phyloP scores from a whole-genome alignment of 2,888 invertebrate genomes.

The Dione vanillae region DNA sequence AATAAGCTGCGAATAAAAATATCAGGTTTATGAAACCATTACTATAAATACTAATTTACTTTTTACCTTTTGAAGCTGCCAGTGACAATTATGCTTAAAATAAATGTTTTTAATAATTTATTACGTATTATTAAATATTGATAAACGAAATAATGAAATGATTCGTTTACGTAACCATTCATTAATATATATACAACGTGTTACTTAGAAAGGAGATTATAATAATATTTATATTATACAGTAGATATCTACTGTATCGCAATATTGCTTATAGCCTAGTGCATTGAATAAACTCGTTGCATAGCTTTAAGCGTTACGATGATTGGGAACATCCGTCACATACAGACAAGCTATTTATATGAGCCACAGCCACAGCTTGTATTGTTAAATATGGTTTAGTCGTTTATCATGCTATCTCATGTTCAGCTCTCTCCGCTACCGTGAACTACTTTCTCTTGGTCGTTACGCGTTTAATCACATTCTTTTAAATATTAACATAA shows the following conservation, averaged over 20 bases:
- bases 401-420: constrained; percentile 29
- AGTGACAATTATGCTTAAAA: too few species aligned
- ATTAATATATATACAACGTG: background rate
- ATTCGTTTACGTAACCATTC: background rate
- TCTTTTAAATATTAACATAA: constrained; percentile 26
- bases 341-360: constrained; percentile 48
- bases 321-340: constrained; percentile 55
- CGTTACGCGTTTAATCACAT: constrained; percentile 27
- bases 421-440: constrained; percentile 42
- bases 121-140: background rate
- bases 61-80: background rate
- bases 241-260: background rate
- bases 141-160: background rate
- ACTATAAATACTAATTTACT: too few species aligned
- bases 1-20: background rate
- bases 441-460: constrained; percentile 47
- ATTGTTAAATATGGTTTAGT: constrained; percentile 31
- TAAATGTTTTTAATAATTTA: too few species aligned
- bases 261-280: constrained; percentile 34
- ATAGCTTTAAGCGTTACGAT: constrained; percentile 41
- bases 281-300: constrained; percentile 37
- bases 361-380: constrained; percentile 29
- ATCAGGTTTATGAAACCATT: too few species aligned
- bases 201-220: background rate
- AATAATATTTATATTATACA: background rate